phyloP scores from a whole-genome alignment of 2,888 invertebrate species.

The Cancer borealis region DNA sequence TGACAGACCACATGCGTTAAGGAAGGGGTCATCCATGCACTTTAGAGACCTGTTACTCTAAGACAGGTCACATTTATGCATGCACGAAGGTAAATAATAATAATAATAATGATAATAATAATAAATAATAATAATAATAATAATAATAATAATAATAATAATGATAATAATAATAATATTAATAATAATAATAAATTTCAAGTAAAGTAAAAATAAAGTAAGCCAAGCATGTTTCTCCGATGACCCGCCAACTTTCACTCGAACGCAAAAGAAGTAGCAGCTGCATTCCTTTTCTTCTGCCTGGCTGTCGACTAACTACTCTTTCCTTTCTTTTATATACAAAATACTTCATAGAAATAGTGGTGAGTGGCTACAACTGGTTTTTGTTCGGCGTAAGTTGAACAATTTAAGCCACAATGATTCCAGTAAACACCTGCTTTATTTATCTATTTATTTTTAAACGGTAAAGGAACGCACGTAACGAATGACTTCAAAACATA shows the following conservation, averaged over 20 bases:
- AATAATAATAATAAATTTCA: too few relatives aligned
- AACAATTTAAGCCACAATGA: not conserved
- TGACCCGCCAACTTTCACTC: not conserved
- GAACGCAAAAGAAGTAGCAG: not conserved
- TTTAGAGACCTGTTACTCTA: not conserved
- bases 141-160: too few relatives aligned
- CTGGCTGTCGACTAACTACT: not conserved
- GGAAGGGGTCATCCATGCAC: not conserved
- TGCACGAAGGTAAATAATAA: not conserved
- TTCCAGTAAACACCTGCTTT: not conserved
- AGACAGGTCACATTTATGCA: not conserved
- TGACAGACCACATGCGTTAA: not conserved
- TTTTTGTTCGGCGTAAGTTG: not conserved
- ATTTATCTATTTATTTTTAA: not conserved
- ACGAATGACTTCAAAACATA: not conserved
- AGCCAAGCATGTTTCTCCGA: not conserved
- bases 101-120: too few relatives aligned
- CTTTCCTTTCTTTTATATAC: not conserved
- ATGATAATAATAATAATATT: too few relatives aligned
- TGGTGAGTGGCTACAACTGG: not conserved
- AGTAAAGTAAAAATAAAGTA: too few relatives aligned
- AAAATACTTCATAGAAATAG: not conserved
- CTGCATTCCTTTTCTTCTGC: not conserved
- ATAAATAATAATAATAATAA: too few relatives aligned
- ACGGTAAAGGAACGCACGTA: not conserved